Evolutionary conservation across 1,140 invertebrate species (phyloP), one percentile per base, ranked within the genome.

Genomic region (Drosophila micromelanica): DNA sequence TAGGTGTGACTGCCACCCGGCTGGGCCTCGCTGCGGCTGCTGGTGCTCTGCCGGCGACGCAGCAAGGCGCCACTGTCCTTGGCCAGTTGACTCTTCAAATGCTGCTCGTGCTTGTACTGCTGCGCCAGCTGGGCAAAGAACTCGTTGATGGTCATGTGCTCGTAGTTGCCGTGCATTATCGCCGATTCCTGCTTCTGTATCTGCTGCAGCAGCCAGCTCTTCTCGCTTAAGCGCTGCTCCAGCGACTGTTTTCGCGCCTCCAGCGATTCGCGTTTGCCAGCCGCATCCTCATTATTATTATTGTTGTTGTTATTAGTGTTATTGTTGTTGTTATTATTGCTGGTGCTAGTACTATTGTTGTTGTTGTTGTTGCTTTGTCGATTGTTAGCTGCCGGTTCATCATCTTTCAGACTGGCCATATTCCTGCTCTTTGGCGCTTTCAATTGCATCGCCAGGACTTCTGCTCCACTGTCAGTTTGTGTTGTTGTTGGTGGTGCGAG

Each of bases 101-200:
- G 82, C 35, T 90, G 80, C 20, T 91, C 90, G 12, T 91, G 84
- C 27, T 91, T 91, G 37, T 91, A 91, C 42, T 91, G 90, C 7
- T 79, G 77, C 1, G 90, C 85, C 20, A 91, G 13, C 40, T 86
- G 90, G 11, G 71, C 71, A 55, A 91, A 86, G 63, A 91, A 90
- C 46, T 91, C 90, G 42, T 91, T 90, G 23, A 91, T 61, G 15
- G 85, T 91, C 73, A 91, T 54, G 27, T 91, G 79, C 60, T 91
- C 90, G 56, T 90, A 91, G 45, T 91, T 91, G 12, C 90, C 90
- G 57, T 91, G 87, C 12, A 91, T 73, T 8, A 91, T 91, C 35
- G 86, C 78, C 0, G 87, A 52, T 55, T 91, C 90, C 27, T 91
- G 87, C 6, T 91, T 91, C 45, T 92, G 91, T 5, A 92, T 91